Percentiles rank a stretch among this genome's conserved stretches.
Evolutionary conservation across 2,797 vertebrate species (phyloP).

Genomic region (Sebastiscus tertius): DNA sequence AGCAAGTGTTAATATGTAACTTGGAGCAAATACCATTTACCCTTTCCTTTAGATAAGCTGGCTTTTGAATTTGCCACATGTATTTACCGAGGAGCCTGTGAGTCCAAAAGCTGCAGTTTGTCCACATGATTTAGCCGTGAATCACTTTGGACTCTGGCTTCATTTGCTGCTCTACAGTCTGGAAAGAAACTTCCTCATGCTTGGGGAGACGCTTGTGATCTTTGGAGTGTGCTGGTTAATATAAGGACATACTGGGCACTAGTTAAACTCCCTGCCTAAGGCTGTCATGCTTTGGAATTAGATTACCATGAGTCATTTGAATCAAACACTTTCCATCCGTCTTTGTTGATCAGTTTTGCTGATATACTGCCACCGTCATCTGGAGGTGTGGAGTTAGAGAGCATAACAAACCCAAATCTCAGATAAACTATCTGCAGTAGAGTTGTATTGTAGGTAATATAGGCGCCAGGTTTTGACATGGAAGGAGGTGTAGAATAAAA

Average conservation of each 20-base stretch:
- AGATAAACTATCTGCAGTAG: too few species aligned
- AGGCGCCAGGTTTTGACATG: not conserved
- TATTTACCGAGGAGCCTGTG: not conserved
- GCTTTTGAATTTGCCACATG: not conserved
- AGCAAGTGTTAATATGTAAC: not conserved
- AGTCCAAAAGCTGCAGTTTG: constrained; percentile 20
- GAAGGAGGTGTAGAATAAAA: too few species aligned
- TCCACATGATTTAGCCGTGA: constrained; percentile 50
- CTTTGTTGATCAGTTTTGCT: not conserved
- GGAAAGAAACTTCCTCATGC: constrained; percentile 64
- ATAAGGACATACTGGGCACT: not conserved
- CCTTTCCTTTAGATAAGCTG: not conserved
- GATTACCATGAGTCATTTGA: not conserved
- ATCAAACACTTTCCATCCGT: not conserved
- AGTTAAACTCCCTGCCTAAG: not conserved
- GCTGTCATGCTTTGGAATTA: too few species aligned
- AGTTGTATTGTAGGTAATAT: not conserved
- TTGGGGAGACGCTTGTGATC: constrained; percentile 32
- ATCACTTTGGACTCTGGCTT: constrained; percentile 57
- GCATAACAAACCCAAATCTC: not conserved
- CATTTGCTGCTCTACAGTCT: constrained; percentile 53
- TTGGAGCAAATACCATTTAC: not conserved
- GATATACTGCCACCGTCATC: too few species aligned
- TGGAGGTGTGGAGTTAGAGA: too few species aligned
- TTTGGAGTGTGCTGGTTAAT: constrained; percentile 1